These are phyloP conservation scores for Chlorospingus flavigularis DNA, from an alignment of 2,797 vertebrate species.

Conservation along the genomic window DNA sequence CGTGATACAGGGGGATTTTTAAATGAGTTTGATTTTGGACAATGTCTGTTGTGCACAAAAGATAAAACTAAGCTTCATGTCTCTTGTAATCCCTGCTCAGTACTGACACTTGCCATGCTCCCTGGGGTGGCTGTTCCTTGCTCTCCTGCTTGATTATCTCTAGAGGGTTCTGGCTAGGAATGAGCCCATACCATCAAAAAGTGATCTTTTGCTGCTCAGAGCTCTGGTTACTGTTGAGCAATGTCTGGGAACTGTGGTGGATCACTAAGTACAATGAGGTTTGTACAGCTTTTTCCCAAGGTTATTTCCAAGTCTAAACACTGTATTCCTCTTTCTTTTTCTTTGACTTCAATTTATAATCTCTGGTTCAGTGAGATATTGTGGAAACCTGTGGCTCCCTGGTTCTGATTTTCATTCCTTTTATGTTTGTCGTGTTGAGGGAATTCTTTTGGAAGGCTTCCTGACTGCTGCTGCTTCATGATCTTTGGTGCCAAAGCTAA, in stretches of 20 bases:
- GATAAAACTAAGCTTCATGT: neutral
- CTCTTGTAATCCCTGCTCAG: neutral
- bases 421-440: neutral
- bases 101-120: neutral
- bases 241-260: neutral
- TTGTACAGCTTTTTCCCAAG: neutral
- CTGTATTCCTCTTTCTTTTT: neutral
- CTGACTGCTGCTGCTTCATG: neutral
- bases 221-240: neutral
- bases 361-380: neutral
- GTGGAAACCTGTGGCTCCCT: neutral
- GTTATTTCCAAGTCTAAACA: neutral
- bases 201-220: neutral
- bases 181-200: neutral
- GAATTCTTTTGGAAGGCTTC: constrained; percentile 30
- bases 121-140: neutral
- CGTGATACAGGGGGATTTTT: neutral
- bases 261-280: neutral
- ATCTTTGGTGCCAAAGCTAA: neutral
- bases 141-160: neutral
- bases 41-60: neutral
- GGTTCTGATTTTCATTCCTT: neutral
- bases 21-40: neutral
- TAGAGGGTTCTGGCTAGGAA: neutral
- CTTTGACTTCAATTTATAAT: neutral